Base-by-base conservation (phyloP, 1,140 invertebrate genomes). In the Gonioctena quinquepunctata region DNA sequence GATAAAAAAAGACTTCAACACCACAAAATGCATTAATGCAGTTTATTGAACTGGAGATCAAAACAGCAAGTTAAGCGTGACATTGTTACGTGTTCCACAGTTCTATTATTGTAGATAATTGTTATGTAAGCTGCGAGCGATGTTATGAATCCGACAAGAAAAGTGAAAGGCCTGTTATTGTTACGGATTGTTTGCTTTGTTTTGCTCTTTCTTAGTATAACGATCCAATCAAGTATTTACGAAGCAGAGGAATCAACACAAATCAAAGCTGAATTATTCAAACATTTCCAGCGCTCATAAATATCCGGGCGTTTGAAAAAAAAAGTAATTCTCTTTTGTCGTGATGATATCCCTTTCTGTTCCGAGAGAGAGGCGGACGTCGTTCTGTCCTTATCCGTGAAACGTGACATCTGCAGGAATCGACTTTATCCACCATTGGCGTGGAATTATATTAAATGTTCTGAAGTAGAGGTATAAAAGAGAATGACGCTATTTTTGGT, bases 61-160 rank as follows among this genome's bases (percentile, higher is more conserved):
- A 19, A 22, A 25, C 54, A 57, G 21, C 54, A 57, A 25, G 5
- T 25, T 57, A 22, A 57, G 54, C 54, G 54, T 57, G 54, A 57
- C 54, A 57, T 25, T 57, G 54, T 57, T 57, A 57, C 54, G 54
- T 22, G 54, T 57, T 21, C 54, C 54, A 42, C 16, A 42, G 33
- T 42, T 42, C 33, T 42, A 57, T 57, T 57, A 11, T 21, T 57
- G 54, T 57, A 21, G 18, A 22, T 57, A 57, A 57, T 57, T 57
- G 22, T 57, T 57, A 57, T 57, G 54, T 25, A 57, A 57, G 25
- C 22, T 22, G 19, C 7, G 33, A n/a, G 13, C 33, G 13, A 42
- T 42, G 33, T 42, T 42, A 42, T 42, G 16, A 42, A 42, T 42
- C 33, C 33, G 16, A 42, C 33, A 42, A 42, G 33, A 42, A 42